Evolutionary conservation across 2,113 vertebrate species (phyloP), one percentile per base, ranked within the genome.

Genomic region (Ascaphus truei): DNA sequence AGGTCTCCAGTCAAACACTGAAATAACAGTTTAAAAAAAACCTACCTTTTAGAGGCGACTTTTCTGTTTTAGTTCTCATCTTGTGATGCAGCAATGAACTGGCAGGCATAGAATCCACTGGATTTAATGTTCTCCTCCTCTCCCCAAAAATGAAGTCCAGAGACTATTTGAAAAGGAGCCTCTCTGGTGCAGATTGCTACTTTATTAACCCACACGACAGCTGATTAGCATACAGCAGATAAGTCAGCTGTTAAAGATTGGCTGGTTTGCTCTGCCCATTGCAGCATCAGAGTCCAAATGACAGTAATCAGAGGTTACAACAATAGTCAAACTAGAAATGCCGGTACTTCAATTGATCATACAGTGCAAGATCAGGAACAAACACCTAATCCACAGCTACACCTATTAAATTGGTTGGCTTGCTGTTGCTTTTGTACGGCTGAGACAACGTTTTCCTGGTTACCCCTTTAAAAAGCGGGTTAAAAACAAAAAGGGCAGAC

Each of bases 41-140:
- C 87, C 4, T 77, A 90, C 89, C 89, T 91, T 86, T 90, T 36
- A 88, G 76, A 2, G 89, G 83, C 30, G 88, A 85, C 62, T 85
- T 86, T 58, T 86, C 73, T 58, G 84, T 71, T 31, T 84, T 85
- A 47, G 85, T 83, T 77, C 85, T 86, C 88, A 83, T 90, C 64
- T 59, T 75, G 60, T 30, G 3, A n/a, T 69, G 57, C 43, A 53
- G 57, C 47, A 50, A 60, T 51, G 55, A 7, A 59, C 18, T 68
- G 31, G 41, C 31, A 51, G 43, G 48, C 45, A 69, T 60, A 61
- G 22, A 61, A 69, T 69, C 67, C 67, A 61, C 23, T 31, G n/a
- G 47, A 45, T 47, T 25, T 23, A 26, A 37, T n/a, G 15, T 7
- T 41, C 55, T 59, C 67, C 43, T 22, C 20, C 43, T 43, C 64